Base-by-base conservation (phyloP, 2,113 vertebrate genomes). In the Stigmatopora argus region DNA sequence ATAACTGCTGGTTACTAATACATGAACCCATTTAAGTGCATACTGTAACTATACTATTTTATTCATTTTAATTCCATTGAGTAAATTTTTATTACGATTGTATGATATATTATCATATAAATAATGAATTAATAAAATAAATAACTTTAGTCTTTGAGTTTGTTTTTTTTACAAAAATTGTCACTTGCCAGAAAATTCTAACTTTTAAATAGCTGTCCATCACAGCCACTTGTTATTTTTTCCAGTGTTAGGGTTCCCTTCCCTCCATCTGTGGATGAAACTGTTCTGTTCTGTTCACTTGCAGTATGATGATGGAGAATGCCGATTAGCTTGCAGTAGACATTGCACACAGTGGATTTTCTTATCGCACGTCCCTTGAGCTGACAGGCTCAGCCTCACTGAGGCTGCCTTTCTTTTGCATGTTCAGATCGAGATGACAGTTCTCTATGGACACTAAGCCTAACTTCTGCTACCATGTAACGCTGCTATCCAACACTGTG, bases 321-420 rank as follows among this genome's bases (percentile, higher is more conserved):
- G 71, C 3, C 41, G 59, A 61, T 61, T 61, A 58, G 45, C 52
- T 77, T 59, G 74, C 26, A 72, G 64, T 72, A 70, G 60, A 63
- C 72, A 67, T 81, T 69, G 74, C 77, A 83, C 60, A 64, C 45
- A 1, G 26, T 21, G 58, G 49, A 64, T 72, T 75, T 69, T 67
- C 73, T 60, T 64, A 70, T 85, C 64, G 73, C 58, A 58, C 61
- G 62, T 55, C 75, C 66, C 74, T 66, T 60, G 73, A 79, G 76
- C 65, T 49, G 31, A 66, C 67, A 69, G 51, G 55, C 75, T 72
- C 61, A 47, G 64, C 75, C 63, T 66, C 59, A 44, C 67, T 41
- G 64, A 18, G 15, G 62, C 65, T 56, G 67, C 67, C 44, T 72
- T 75, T 66, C 60, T 64, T 68, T 17, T 60, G 26, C 58, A 19